Percentiles rank a stretch among this genome's conserved stretches.
Conservation (phyloP, 2,888 invertebrate genomes). For the Athripsodes cinereus region DNA sequence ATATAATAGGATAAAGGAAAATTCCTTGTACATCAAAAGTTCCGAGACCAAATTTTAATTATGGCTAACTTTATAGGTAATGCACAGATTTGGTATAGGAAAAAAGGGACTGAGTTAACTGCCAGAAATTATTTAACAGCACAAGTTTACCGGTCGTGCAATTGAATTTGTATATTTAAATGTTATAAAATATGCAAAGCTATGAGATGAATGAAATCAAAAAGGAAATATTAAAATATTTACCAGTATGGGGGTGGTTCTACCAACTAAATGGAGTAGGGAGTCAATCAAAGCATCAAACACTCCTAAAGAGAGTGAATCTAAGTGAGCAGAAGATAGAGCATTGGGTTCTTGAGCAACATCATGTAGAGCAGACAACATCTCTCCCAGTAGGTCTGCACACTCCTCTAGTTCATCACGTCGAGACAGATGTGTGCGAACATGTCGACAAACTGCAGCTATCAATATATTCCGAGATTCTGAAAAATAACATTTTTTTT, state of each 20-base stretch:
- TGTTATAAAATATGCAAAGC: conserved; percentile 12
- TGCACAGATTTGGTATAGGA: too few species aligned
- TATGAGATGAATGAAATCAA: too few species aligned
- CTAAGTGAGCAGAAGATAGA: conserved; percentile 70
- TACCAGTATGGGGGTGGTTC: conserved; percentile 64
- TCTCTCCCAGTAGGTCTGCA: conserved; percentile 81
- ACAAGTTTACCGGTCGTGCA: too few species aligned
- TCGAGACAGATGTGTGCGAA: conserved; percentile 74
- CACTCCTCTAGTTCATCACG: conserved; percentile 78
- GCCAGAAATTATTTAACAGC: too few species aligned
- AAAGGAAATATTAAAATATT: neutral
- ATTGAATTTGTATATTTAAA: neutral
- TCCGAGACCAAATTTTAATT: too few species aligned
- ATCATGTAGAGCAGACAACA: conserved; percentile 55
- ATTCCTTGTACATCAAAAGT: too few species aligned
- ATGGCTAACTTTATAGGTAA: too few species aligned
- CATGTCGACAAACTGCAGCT: conserved; percentile 76
- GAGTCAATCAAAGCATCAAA: conserved; percentile 82
- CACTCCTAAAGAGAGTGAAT: conserved; percentile 73
- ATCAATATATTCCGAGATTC: conserved; percentile 81
- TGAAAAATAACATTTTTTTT: too few species aligned
- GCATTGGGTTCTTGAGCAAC: conserved; percentile 48
- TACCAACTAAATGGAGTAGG: conserved; percentile 73
- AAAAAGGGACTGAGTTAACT: too few species aligned
- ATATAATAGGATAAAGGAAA: too few species aligned